Conservation (phyloP, 2,797 vertebrate species). For the Cirrhinus molitorella region DNA sequence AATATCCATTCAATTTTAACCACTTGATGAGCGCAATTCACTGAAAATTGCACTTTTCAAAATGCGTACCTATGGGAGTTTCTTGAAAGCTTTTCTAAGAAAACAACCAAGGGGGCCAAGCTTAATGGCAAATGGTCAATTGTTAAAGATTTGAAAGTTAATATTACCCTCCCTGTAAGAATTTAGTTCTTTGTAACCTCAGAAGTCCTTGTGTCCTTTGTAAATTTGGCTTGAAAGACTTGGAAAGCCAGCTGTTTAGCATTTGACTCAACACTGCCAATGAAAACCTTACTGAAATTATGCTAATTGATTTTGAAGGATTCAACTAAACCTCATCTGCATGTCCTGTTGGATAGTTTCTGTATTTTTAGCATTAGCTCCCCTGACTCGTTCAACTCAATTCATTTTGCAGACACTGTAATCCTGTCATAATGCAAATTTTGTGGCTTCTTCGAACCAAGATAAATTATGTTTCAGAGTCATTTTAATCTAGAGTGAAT, state of each 20-base stretch:
- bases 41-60: neutral
- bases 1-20: neutral
- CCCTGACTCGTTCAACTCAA: slow-evolving; percentile 28
- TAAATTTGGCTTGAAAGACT: neutral
- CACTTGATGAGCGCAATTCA: neutral
- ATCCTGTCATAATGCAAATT: slow-evolving; percentile 3
- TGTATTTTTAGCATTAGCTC: slow-evolving; percentile 3
- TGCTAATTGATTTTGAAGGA: slow-evolving; percentile 9
- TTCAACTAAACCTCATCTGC: slow-evolving; percentile 27
- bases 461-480: slow-evolving; percentile 18
- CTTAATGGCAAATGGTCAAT: neutral
- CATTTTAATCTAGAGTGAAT: slow-evolving; percentile 40
- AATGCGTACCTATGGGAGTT: neutral
- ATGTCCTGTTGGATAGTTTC: slow-evolving; percentile 19
- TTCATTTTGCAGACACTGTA: slow-evolving; percentile 16
- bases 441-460: slow-evolving; percentile 30
- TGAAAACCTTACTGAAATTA: slow-evolving; percentile 1
- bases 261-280: neutral
- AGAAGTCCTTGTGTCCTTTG: neutral
- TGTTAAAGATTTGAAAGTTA: slow-evolving; percentile 3
- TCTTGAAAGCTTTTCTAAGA: slow-evolving; percentile 1
- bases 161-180: neutral
- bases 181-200: neutral
- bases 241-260: slow-evolving; percentile 19
- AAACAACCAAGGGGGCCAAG: neutral